Percentiles rank a stretch among this genome's conserved stretches.
These are phyloP conservation scores for Camelus bactrianus DNA, from an alignment of 2,113 vertebrate species.

Conservation along the genomic window DNA sequence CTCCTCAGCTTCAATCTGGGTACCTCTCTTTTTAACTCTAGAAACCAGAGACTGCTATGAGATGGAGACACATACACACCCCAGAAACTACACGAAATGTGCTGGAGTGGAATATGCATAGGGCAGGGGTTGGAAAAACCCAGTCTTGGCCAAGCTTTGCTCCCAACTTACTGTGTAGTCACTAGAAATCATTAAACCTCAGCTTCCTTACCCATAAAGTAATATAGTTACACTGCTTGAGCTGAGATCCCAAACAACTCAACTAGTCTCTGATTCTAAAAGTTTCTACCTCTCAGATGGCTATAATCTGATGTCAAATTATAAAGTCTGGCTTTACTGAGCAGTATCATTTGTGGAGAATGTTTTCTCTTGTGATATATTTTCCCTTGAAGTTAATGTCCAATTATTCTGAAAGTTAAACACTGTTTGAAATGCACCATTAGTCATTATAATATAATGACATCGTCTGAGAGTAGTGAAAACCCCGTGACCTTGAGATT, in stretches of 20 bases:
- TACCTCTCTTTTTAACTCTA: background rate
- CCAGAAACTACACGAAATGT: background rate
- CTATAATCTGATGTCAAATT: background rate
- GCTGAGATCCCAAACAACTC: background rate
- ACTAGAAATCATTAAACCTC: background rate
- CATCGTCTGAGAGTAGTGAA: background rate
- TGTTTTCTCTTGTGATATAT: background rate
- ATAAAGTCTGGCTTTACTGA: background rate
- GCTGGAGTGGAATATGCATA: background rate
- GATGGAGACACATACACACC: background rate
- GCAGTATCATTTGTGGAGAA: background rate
- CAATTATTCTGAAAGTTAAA: constrained; percentile 32
- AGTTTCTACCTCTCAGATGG: background rate
- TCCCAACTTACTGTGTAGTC: background rate
- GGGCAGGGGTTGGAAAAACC: background rate
- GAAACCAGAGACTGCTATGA: background rate
- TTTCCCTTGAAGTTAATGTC: background rate
- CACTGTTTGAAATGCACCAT: background rate
- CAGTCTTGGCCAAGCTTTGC: background rate
- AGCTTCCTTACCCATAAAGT: background rate
- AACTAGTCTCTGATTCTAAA: background rate
- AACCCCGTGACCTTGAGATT: background rate
- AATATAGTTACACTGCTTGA: background rate
- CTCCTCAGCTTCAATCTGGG: background rate
- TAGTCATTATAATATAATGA: background rate